These are phyloP conservation scores for Hydrophis major DNA, from an alignment of 2,797 vertebrate genomes.

Conservation along the genomic window DNA sequence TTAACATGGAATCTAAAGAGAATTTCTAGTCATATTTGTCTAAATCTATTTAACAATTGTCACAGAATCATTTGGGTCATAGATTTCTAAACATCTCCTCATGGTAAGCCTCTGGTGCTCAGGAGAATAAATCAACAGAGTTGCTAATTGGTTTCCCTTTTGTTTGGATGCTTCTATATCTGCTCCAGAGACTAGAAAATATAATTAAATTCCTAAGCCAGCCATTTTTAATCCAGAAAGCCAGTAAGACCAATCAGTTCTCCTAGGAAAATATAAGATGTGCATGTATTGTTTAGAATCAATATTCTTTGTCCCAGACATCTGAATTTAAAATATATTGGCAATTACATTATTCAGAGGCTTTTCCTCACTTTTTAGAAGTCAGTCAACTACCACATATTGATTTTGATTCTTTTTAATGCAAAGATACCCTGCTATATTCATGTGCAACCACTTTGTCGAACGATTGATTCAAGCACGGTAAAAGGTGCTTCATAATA, in stretches of 20 bases:
- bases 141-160: conserved; percentile 32
- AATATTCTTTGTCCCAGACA: not conserved
- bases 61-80: not conserved
- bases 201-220: not conserved
- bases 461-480: not conserved
- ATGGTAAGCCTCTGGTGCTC: not conserved
- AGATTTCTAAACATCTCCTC: not conserved
- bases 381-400: not conserved
- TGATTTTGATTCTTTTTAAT: not conserved
- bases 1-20: not conserved
- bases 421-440: conserved; percentile 26
- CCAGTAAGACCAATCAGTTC: not conserved
- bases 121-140: conserved; percentile 6
- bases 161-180: not conserved
- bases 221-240: not conserved
- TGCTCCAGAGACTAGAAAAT: not conserved
- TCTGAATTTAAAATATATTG: not conserved
- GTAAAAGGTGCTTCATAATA: not conserved
- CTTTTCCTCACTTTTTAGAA: not conserved
- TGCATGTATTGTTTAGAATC: not conserved
- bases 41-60: not conserved
- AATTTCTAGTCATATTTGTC: not conserved
- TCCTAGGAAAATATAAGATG: not conserved
- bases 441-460: not conserved
- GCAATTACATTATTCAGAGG: not conserved